Evolutionary conservation across 2,888 invertebrate genomes (phyloP).

Genomic region (Tetropium fuscum): DNA sequence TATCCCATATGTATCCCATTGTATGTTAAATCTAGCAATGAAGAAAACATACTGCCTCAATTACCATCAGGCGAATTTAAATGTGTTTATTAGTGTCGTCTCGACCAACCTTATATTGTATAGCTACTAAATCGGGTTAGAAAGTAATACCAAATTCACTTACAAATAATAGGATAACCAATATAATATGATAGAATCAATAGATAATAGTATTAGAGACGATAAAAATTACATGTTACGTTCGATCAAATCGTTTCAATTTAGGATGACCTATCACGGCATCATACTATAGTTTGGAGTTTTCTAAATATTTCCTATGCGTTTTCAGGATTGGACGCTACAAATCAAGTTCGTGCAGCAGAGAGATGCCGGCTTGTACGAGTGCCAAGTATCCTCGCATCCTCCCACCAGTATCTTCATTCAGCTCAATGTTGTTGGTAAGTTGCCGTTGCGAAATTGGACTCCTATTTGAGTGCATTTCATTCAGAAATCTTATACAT

Average conservation of each 20-base stretch:
- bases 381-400: slow-evolving; percentile 93
- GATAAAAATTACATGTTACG: slow-evolving; percentile 8
- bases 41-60: no score
- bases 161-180: no score
- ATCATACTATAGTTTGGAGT: slow-evolving; percentile 29
- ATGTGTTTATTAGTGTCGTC: no score
- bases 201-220: no score
- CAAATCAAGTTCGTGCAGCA: slow-evolving; percentile 91
- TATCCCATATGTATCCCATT: no score
- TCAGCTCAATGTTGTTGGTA: slow-evolving; percentile 88
- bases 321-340: slow-evolving; percentile 86
- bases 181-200: no score
- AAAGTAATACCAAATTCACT: no score
- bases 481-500: neutral
- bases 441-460: slow-evolving; percentile 63
- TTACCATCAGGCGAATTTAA: no score
- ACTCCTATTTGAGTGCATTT: neutral
- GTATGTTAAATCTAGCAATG: no score
- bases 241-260: slow-evolving; percentile 3
- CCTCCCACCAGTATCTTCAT: slow-evolving; percentile 92
- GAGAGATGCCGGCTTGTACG: slow-evolving; percentile 87
- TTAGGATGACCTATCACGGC: neutral
- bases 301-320: slow-evolving; percentile 37
- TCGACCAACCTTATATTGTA: no score
- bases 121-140: no score